A percentile compares a stretch with the other conserved stretches of the same genome.
Evolutionary conservation across 2,888 invertebrate genomes (phyloP).

Genomic region (Acanthosepion lycidas): DNA sequence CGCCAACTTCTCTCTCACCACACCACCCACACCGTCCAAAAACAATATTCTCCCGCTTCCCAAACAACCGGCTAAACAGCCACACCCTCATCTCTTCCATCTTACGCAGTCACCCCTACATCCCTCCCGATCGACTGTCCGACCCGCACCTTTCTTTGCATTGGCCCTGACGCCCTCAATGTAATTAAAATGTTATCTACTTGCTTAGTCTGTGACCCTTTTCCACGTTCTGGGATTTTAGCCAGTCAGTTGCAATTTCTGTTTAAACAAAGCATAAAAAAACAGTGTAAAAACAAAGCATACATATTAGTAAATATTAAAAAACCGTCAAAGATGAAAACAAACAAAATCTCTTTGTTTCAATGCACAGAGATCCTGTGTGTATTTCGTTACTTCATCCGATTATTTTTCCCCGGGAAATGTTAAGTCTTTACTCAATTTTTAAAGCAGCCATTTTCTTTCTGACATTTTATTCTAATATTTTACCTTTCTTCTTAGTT

Average conservation of each 20-base stretch:
- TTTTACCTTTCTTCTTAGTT: neutral
- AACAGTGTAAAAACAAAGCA: neutral
- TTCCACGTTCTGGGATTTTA: slow-evolving; percentile 33
- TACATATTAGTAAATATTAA: neutral
- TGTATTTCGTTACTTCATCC: slow-evolving; percentile 8
- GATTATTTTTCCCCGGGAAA: slow-evolving; percentile 33
- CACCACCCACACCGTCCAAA: neutral
- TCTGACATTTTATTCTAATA: neutral
- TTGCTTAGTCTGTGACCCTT: slow-evolving; percentile 33
- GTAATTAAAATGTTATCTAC: slow-evolving; percentile 33
- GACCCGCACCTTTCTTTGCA: neutral
- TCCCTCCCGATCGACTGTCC: neutral
- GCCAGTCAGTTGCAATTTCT: slow-evolving; percentile 33
- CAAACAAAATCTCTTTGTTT: neutral
- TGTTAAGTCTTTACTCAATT: slow-evolving; percentile 33
- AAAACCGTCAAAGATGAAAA: neutral
- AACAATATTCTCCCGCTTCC: neutral
- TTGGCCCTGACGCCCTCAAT: slow-evolving; percentile 20
- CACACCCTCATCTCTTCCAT: neutral
- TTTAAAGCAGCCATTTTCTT: slow-evolving; percentile 12
- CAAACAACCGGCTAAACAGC: slow-evolving; percentile 4
- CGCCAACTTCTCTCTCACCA: neutral
- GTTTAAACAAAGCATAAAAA: neutral
- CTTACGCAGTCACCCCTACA: neutral
- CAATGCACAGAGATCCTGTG: slow-evolving; percentile 11